Conservation (phyloP, 2,888 invertebrate species). For the Ariolimax columbianus region DNA sequence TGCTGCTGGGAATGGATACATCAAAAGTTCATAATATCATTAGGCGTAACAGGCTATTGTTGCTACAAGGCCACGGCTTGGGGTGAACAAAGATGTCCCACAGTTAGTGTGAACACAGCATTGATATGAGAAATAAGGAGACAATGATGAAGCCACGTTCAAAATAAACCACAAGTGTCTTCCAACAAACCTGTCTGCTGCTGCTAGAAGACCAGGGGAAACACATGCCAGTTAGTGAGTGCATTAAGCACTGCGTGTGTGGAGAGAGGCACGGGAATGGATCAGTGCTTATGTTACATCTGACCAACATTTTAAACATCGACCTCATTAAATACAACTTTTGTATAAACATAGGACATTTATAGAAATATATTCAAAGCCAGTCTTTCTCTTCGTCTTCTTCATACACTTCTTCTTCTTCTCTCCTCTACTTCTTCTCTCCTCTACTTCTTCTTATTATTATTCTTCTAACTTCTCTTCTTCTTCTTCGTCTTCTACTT, state of each 20-base stretch:
- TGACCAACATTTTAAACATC: too few species aligned
- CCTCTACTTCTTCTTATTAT: too few species aligned
- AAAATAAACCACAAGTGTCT: background rate
- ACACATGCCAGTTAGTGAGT: slow-evolving; percentile 67
- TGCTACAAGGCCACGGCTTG: background rate
- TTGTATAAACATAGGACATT: too few species aligned
- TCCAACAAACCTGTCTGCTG: slow-evolving; percentile 43
- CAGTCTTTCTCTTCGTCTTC: too few species aligned
- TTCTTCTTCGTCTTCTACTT: too few species aligned
- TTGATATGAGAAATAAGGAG: background rate
- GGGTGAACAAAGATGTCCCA: background rate
- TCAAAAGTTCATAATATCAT: background rate
- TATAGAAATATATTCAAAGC: too few species aligned
- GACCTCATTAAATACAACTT: too few species aligned
- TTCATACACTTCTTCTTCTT: too few species aligned
- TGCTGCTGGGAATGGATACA: background rate
- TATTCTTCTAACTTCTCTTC: too few species aligned
- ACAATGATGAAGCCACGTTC: background rate
- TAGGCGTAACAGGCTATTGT: background rate
- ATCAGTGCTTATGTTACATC: background rate
- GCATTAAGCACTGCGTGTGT: slow-evolving; percentile 64
- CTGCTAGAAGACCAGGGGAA: slow-evolving; percentile 56
- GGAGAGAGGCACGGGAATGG: background rate
- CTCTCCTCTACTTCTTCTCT: too few species aligned
- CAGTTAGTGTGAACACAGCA: too few species aligned